Base-by-base conservation (phyloP, 2,888 invertebrate species). In the Empis livida region DNA sequence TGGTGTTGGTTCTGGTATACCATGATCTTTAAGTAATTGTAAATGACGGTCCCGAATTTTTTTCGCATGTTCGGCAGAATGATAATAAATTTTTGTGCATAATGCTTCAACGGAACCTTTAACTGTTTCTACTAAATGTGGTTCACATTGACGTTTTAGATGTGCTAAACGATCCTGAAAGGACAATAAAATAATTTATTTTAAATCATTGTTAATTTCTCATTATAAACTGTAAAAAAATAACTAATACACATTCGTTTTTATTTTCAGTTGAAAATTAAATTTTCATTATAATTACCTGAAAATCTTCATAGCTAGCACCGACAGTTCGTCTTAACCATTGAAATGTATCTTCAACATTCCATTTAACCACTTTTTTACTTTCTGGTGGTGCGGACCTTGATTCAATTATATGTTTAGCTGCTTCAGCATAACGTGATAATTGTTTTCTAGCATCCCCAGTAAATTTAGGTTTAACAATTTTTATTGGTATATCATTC, bases 321-420 rank as follows among this genome's bases (percentile, higher is more conserved):
- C 92, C 93, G 30, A 91, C 85, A 10, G 94, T 93, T 61, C 87
- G 79, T 62, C 95, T 77, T 44, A 96, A 68, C 95, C 95, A 96
- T 57, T 90, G 89, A 68, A 96, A 94, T 20, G 94, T 95, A 59
- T 96, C 95, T 62, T 96, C 95, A 1, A 93, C 94, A 72, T 95
- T 94, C 96, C 96, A 96, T 67, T 95, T 96, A 1, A 97, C 95
- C 13, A 95, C 88, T 72, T 96, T 96, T 52, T 96, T 77, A 62
- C 94, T 92, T 64, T 95, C 94, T 0, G 92, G 81, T 23, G 91
- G 87, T 10, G 89, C 86, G 65, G 90, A 90, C 58, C 94, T 80
- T 9, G 91, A 89, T 69, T 95, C 96, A 57, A 96, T 93, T 74
- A 95, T 91, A 68, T 91, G 89, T 64, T 95, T 95, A 2, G 96